Conservation (phyloP, 2,113 vertebrate species). For the Plotosus lineatus region DNA sequence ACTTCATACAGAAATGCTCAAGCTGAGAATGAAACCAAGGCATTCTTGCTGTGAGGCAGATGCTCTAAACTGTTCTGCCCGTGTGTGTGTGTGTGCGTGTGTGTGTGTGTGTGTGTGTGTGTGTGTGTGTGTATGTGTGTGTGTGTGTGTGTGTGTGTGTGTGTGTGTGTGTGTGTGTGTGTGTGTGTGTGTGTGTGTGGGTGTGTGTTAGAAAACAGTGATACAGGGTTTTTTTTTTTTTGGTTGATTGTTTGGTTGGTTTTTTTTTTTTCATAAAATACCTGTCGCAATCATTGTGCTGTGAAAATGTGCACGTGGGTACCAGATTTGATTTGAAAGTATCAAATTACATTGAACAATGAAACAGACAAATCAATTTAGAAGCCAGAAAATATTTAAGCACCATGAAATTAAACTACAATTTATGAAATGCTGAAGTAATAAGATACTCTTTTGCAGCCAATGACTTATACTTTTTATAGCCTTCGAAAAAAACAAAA, state of each 20-base stretch:
- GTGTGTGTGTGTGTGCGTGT: no score
- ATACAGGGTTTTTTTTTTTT: no score
- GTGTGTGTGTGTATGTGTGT: no score
- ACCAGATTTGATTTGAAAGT: constrained; percentile 29
- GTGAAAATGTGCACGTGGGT: not conserved
- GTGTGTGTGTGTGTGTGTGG: no score
- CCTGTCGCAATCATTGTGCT: constrained; percentile 5
- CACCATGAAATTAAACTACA: constrained; percentile 49
- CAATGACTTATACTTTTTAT: constrained; percentile 13
- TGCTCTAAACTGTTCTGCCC: no score
- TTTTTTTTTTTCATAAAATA: constrained; percentile 42
- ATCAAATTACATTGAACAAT: constrained; percentile 32
- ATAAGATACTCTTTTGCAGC: constrained; percentile 26
- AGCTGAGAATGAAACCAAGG: no score
- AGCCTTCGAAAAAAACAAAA: constrained; percentile 7
- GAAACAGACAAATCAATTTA: constrained; percentile 45
- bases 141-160: no score
- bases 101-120: no score
- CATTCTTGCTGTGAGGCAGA: no score
- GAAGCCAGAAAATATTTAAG: constrained; percentile 41
- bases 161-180: no score
- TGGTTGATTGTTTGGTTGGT: no score
- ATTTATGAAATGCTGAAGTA: constrained; percentile 32
- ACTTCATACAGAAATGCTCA: no score
- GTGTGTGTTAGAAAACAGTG: constrained; percentile 2